Evolutionary conservation across 2,113 vertebrate genomes (phyloP).

Genomic region (Myxocyprinus asiaticus): DNA sequence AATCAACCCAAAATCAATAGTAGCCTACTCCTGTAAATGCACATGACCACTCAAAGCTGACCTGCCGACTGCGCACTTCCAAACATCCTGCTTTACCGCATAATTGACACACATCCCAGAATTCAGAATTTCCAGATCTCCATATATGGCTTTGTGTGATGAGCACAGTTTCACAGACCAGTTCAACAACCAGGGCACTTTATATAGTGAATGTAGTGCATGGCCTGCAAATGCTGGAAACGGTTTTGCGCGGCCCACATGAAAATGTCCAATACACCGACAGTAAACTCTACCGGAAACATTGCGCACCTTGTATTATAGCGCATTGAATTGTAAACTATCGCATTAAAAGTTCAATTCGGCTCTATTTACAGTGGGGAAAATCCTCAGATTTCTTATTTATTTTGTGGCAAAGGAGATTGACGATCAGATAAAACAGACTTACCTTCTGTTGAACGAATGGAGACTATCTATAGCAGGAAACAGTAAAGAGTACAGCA

Average conservation of each 20-base stretch:
- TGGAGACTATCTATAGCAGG: neutral
- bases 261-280: neutral
- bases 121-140: neutral
- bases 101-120: neutral
- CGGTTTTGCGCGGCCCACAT: neutral
- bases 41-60: neutral
- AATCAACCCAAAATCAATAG: neutral
- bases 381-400: neutral
- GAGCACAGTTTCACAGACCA: neutral
- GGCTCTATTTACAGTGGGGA: neutral
- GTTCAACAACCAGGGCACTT: neutral
- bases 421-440: neutral
- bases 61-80: constrained; percentile 11
- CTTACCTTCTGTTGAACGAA: constrained; percentile 7
- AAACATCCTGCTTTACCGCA: neutral
- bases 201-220: neutral
- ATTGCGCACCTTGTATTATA: neutral
- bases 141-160: constrained; percentile 33
- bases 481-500: neutral
- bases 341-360: neutral
- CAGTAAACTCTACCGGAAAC: neutral
- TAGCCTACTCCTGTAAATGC: neutral
- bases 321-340: no score
- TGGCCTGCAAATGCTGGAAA: neutral
- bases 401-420: neutral